Percentiles rank a stretch among this genome's conserved stretches.
These are phyloP conservation scores for Syrista parreyssii DNA, from an alignment of 2,888 invertebrate species.

Conservation along the genomic window DNA sequence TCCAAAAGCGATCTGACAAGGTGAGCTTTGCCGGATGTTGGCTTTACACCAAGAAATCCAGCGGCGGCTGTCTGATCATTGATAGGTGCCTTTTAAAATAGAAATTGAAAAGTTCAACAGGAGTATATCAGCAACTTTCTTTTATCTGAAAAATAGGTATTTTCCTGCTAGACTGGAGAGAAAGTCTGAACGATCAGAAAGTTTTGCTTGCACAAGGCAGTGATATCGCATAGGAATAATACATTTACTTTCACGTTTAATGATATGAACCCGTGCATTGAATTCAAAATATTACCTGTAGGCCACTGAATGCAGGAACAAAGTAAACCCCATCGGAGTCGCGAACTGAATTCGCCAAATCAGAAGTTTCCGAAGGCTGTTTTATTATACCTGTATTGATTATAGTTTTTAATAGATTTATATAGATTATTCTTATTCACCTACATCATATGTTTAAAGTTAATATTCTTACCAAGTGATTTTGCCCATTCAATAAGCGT, in stretches of 20 bases:
- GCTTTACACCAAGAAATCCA: conserved; percentile 82
- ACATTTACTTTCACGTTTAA: neutral
- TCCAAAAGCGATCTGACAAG: conserved; percentile 86
- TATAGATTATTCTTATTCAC: neutral
- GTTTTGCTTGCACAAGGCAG: neutral
- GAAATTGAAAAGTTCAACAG: neutral
- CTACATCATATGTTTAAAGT: neutral
- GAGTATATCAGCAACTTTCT: neutral
- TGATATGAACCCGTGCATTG: neutral
- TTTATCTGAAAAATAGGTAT: neutral
- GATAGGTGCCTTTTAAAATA: conserved; percentile 80
- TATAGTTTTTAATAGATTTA: neutral
- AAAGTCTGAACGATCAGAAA: conserved; percentile 4
- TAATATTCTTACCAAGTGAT: conserved; percentile 69
- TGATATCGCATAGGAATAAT: neutral
- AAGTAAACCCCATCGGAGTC: conserved; percentile 86
- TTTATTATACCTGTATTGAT: conserved; percentile 72
- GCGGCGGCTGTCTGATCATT: conserved; percentile 87
- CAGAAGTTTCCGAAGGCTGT: conserved; percentile 74
- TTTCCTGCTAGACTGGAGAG: conserved; percentile 4
- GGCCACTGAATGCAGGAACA: conserved; percentile 89
- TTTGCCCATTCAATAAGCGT: conserved; percentile 88
- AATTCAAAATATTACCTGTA: conserved; percentile 73
- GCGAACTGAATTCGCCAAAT: conserved; percentile 75
- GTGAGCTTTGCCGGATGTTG: conserved; percentile 82